Conservation (phyloP, 2,888 invertebrate genomes). For the Pseudolycoriella hygida region DNA sequence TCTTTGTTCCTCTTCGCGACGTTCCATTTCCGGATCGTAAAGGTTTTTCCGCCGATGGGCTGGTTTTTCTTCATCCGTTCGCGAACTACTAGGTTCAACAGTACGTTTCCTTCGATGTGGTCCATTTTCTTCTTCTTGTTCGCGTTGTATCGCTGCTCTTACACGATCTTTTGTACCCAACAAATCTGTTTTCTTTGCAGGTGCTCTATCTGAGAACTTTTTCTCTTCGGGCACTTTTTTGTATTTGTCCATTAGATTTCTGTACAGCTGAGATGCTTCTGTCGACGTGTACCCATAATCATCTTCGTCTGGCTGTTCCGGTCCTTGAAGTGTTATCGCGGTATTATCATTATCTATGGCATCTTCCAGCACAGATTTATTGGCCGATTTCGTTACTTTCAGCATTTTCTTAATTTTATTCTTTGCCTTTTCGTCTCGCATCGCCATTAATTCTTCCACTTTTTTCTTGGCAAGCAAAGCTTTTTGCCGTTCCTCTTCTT, state of each 20-base stretch:
- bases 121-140: conserved; percentile 51
- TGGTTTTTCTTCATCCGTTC: background rate
- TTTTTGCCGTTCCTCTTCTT: conserved; percentile 57
- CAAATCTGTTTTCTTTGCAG: conserved; percentile 5
- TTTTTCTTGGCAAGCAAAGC: conserved; percentile 42
- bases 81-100: conserved; percentile 14
- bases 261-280: conserved; percentile 62
- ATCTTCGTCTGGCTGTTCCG: conserved; percentile 72
- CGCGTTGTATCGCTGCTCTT: conserved; percentile 50
- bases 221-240: conserved; percentile 53
- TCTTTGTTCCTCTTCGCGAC: conserved; percentile 18
- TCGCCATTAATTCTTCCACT: conserved; percentile 42
- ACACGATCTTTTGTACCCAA: conserved; percentile 43
- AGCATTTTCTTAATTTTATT: conserved; percentile 61
- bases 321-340: conserved; percentile 53
- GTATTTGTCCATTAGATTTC: conserved; percentile 73
- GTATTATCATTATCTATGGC: conserved; percentile 60
- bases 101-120: conserved; percentile 46
- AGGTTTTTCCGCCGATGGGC: conserved; percentile 20
- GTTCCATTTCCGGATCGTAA: conserved; percentile 21
- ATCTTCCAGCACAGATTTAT: conserved; percentile 70
- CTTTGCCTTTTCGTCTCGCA: conserved; percentile 54
- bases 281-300: conserved; percentile 82
- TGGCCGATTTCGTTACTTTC: conserved; percentile 76
- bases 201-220: conserved; percentile 29